Base-by-base conservation (phyloP, 2,888 invertebrate genomes). In the Pristionchus entomophagus region DNA sequence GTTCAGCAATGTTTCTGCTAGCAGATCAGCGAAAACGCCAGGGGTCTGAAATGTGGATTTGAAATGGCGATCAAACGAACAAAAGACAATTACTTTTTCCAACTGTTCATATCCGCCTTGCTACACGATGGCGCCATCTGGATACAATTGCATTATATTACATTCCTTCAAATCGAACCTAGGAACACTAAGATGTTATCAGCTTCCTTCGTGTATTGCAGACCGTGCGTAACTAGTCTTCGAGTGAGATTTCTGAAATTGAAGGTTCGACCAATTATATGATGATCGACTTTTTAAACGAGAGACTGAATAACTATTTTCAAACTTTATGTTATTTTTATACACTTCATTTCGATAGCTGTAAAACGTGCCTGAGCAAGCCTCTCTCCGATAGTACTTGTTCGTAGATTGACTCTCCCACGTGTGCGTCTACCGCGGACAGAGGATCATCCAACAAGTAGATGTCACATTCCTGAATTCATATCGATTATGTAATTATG, bases 381-480 rank as follows among this genome's bases (percentile, higher is more conserved):
- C 85, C 85, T 5, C 26, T 26, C 32, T 26, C 29, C 2, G 26
- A 22, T 2, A 85, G 17, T 6, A 77, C 85, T 77, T 73, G 69
- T 10, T 62, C 65, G 35, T 91, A 90, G n/a, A 90, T 78, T 8
- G 97, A 94, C 97, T 97, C 82, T 19, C 98, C 98, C 73, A 98
- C 98, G 94, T 98, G 98, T 53, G 97, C 96, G 94, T 99, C 98
- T 0, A 99, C 98, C 5, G 98, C 98, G 93, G 97, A 97, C 77
- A 95, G 93, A 1, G 98, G 98, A 95, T 99, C 99, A 94, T 99
- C 99, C 91, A 99, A 95, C 93, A 97, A 96, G 94, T 97, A 98
- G 88, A 97, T 87, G 95, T 93, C 97, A 97, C 0, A 97, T 97
- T 0, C 87, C 81, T 90, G 53, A 22, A 59, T 59, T 26, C 6